Percentiles rank a stretch among this genome's conserved stretches.
Conservation (phyloP, 2,797 vertebrate genomes). For the Falco biarmicus region DNA sequence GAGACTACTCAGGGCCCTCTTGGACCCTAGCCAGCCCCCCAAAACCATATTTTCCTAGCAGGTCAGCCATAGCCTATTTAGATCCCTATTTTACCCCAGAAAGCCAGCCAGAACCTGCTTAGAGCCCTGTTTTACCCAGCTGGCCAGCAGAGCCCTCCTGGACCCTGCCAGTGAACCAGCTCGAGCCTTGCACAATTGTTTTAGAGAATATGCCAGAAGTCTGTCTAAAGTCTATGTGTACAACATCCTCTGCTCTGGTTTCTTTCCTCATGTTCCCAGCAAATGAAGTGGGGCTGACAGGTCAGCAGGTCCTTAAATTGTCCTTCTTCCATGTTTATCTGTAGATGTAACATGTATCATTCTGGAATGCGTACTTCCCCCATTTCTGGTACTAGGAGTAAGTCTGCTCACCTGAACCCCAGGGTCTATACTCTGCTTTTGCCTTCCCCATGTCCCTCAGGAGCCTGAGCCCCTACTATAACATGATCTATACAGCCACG, state of each 20-base stretch:
- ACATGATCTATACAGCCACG: background rate
- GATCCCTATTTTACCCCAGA: too few species aligned
- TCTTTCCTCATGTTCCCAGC: background rate
- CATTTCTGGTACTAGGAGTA: background rate
- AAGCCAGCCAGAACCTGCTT: too few species aligned
- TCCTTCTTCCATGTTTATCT: background rate
- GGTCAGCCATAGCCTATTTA: too few species aligned
- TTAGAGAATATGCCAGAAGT: too few species aligned
- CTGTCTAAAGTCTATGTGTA: too few species aligned
- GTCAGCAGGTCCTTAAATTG: background rate
- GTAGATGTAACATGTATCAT: background rate
- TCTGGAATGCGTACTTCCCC: background rate
- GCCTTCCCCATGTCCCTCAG: background rate
- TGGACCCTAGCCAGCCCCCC: too few species aligned
- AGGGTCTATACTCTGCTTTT: background rate
- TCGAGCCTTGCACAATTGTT: background rate
- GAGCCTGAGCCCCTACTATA: background rate
- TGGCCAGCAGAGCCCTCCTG: background rate
- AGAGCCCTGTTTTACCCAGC: too few species aligned
- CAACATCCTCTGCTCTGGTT: background rate
- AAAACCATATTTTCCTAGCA: too few species aligned
- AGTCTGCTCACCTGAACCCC: background rate
- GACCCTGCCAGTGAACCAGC: background rate
- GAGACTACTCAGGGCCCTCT: background rate
- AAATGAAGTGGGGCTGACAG: background rate